These are phyloP conservation scores for Saturnia pavonia DNA, from an alignment of 2,888 invertebrate genomes.

Conservation along the genomic window DNA sequence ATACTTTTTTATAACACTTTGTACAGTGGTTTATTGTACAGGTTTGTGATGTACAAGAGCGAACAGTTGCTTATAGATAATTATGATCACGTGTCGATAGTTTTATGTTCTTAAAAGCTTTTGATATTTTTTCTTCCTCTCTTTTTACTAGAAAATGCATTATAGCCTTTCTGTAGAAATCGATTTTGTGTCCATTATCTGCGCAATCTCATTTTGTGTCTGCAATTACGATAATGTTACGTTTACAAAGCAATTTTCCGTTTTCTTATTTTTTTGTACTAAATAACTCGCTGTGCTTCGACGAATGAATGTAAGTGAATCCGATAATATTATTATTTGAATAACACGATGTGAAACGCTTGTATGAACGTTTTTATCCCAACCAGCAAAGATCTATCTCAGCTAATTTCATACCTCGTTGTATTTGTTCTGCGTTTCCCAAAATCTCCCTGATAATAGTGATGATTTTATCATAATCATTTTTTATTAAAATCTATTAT, in stretches of 20 bases:
- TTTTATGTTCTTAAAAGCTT: neutral
- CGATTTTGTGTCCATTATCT: conserved; percentile 26
- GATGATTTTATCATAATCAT: no score
- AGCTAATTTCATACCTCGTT: neutral
- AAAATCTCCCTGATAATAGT: no score
- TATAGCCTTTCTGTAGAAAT: conserved; percentile 18
- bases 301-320: conserved; percentile 22
- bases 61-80: no score
- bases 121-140: neutral
- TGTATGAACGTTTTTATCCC: neutral
- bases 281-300: conserved; percentile 34
- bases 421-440: no score
- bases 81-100: neutral
- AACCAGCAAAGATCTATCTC: neutral
- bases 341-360: neutral
- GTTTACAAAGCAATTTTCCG: conserved; percentile 61
- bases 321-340: conserved; percentile 28
- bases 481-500: no score
- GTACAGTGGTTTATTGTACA: neutral
- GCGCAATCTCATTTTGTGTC: conserved; percentile 35
- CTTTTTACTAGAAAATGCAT: neutral
- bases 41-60: neutral
- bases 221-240: conserved; percentile 63
- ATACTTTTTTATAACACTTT: no score
- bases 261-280: conserved; percentile 38